Evolutionary conservation across 2,888 invertebrate species (phyloP).

Genomic region (Tachina fera): DNA sequence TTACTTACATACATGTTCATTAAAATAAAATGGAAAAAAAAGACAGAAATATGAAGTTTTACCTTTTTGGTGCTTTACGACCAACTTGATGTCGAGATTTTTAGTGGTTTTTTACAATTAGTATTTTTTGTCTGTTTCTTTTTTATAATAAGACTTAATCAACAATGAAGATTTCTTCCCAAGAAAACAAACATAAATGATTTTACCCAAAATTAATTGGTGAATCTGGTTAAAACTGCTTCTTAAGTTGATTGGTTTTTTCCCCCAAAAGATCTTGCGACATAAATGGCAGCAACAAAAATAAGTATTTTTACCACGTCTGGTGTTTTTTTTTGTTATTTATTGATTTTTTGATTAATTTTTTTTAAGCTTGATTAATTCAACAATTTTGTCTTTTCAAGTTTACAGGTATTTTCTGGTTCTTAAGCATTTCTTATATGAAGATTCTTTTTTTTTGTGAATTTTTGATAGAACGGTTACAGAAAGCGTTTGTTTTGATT

Average conservation of each 20-base stretch:
- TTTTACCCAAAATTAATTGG: conserved; percentile 20
- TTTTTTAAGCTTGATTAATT: neutral
- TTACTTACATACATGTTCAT: neutral
- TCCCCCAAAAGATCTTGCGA: conserved; percentile 2
- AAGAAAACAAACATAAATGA: conserved; percentile 1
- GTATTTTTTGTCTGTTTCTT: conserved; percentile 3
- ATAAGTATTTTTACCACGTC: neutral
- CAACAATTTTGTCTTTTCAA: neutral
- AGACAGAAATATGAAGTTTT: neutral
- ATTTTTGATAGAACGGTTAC: neutral
- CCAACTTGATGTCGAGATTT: conserved; percentile 42
- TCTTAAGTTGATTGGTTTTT: conserved; percentile 26
- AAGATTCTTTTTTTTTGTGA: neutral
- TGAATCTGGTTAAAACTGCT: conserved; percentile 63
- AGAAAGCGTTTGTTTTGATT: neutral
- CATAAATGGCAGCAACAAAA: neutral
- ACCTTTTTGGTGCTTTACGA: conserved; percentile 10
- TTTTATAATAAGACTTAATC: conserved; percentile 7
- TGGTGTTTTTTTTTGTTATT: conserved; percentile 26
- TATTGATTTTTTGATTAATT: conserved; percentile 18
- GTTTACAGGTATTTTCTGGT: neutral
- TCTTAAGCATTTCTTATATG: neutral
- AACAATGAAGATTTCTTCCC: conserved; percentile 52
- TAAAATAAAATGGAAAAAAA: too few species aligned
- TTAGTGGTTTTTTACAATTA: conserved; percentile 14